Evolutionary conservation across 1,140 invertebrate species (phyloP).

Genomic region (Meloidogyne exigua): DNA sequence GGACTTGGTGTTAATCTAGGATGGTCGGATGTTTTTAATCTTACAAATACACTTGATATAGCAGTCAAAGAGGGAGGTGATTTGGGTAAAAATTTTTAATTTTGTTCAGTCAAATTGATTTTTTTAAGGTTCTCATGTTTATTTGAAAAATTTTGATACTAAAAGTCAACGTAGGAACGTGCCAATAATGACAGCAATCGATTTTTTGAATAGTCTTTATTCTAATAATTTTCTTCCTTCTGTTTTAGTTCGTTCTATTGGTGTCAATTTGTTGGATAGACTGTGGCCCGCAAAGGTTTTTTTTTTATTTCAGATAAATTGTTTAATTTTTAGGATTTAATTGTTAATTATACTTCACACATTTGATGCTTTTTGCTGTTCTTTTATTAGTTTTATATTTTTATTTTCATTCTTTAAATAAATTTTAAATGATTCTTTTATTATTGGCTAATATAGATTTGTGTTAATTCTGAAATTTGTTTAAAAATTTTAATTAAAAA

Average conservation of each 20-base stretch:
- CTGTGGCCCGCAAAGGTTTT: slow-evolving; percentile 76
- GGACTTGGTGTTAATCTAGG: slow-evolving; percentile 84
- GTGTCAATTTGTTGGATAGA: slow-evolving; percentile 79
- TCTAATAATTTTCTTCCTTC: slow-evolving; percentile 75
- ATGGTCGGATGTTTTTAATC: slow-evolving; percentile 81
- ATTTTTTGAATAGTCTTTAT: slow-evolving; percentile 83
- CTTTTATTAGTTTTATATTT: not conserved
- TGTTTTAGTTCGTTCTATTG: slow-evolving; percentile 79
- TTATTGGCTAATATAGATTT: not conserved
- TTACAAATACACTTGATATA: slow-evolving; percentile 74
- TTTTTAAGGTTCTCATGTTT: slow-evolving; percentile 65
- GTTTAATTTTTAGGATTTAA: slow-evolving; percentile 38
- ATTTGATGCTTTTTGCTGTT: not conserved
- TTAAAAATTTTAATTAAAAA: not conserved
- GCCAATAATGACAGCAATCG: slow-evolving; percentile 81
- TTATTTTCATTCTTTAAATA: not conserved
- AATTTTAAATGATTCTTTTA: not conserved
- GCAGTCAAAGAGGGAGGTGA: slow-evolving; percentile 74
- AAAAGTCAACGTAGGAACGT: slow-evolving; percentile 80
- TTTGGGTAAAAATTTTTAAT: slow-evolving; percentile 68
- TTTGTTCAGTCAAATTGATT: slow-evolving; percentile 19
- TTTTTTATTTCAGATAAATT: slow-evolving; percentile 16
- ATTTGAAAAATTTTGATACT: slow-evolving; percentile 81
- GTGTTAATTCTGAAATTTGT: not conserved
- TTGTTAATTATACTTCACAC: slow-evolving; percentile 34